phyloP scores from a whole-genome alignment of 1,140 invertebrate genomes.

The Drosophila ogumai region DNA sequence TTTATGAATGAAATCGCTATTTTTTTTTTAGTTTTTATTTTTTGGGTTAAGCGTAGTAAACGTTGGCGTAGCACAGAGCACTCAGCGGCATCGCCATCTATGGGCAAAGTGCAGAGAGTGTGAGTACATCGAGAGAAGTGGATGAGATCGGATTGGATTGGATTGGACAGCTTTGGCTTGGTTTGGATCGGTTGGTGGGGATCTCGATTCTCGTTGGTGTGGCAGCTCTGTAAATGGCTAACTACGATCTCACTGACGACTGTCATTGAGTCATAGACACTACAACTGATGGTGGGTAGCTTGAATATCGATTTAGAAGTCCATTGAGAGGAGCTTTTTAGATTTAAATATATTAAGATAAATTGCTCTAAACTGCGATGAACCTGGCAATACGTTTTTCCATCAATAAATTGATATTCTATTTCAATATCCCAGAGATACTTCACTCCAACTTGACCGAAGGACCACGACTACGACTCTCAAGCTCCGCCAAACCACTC shows the following conservation, averaged over 20 bases:
- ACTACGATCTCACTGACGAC: conserved; percentile 37
- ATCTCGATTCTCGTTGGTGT: conserved; percentile 3
- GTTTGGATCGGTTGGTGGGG: background rate
- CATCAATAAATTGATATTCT: no score
- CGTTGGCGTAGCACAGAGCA: conserved; percentile 35
- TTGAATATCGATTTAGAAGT: background rate
- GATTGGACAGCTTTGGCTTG: conserved; percentile 2
- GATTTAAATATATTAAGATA: background rate
- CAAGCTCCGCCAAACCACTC: background rate
- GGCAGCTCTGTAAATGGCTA: conserved; percentile 48
- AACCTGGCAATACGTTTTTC: background rate
- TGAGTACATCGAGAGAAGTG: conserved; percentile 13
- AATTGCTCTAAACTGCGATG: background rate
- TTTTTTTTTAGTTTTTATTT: background rate
- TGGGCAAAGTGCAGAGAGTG: conserved; percentile 71
- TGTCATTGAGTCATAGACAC: conserved; percentile 29
- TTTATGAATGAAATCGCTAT: conserved; percentile 77
- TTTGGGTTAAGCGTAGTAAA: conserved; percentile 59
- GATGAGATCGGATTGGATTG: conserved; percentile 6
- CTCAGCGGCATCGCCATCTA: conserved; percentile 61
- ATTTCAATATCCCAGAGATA: no score
- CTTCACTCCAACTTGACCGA: background rate
- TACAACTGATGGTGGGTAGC: background rate
- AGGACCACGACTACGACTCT: background rate
- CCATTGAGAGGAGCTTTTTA: background rate